Conservation (phyloP, 2,888 invertebrate genomes). For the Prosapia bicincta region DNA sequence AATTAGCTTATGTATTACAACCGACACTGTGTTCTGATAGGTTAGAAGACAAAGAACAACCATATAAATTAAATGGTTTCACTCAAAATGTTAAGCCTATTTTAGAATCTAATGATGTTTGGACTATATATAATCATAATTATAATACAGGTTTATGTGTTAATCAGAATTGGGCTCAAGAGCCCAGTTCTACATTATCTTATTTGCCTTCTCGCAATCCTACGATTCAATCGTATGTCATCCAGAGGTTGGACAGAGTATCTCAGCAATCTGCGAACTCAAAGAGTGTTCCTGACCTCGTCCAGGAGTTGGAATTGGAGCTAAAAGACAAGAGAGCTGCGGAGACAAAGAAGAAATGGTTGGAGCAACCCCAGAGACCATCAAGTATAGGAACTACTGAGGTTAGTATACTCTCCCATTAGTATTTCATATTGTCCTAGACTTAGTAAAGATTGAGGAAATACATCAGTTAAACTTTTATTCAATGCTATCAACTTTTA, state of each 20-base stretch:
- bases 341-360: conserved; percentile 4
- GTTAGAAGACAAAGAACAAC: background rate
- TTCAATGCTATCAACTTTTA: too few species aligned
- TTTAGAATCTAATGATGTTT: conserved; percentile 8
- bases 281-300: conserved; percentile 70
- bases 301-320: conserved; percentile 70
- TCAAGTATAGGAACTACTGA: conserved; percentile 24
- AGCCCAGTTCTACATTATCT: background rate
- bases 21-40: conserved; percentile 9
- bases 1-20: conserved; percentile 69
- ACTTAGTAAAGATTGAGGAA: too few species aligned
- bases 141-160: background rate
- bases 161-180: background rate
- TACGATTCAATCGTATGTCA: conserved; percentile 22
- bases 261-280: conserved; percentile 11
- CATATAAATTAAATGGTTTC: conserved; percentile 21
- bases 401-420: conserved; percentile 2
- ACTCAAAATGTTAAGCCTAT: conserved; percentile 1
- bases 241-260: conserved; percentile 21
- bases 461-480: too few species aligned
- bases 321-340: conserved; percentile 42
- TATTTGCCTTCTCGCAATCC: conserved; percentile 10
- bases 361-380: conserved; percentile 17
- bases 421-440: too few species aligned
- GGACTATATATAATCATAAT: conserved; percentile 15